Percentiles rank a stretch among this genome's conserved stretches.
These are phyloP conservation scores for Phrynocephalus versicolor DNA, from an alignment of 2,113 vertebrate genomes.

Conservation along the genomic window DNA sequence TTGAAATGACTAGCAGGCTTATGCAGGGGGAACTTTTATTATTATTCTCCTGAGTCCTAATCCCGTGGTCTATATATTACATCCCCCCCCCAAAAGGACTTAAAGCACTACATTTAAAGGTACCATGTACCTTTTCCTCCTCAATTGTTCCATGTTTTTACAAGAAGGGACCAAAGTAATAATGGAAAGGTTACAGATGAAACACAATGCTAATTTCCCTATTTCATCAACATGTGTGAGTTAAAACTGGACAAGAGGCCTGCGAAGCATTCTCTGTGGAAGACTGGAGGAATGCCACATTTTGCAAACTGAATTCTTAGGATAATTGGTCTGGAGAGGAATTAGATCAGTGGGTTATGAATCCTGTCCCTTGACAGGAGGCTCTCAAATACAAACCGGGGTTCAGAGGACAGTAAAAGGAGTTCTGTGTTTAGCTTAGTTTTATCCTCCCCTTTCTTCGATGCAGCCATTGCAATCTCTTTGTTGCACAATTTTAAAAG, in stretches of 20 bases:
- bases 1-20: too few species aligned
- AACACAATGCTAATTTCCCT: neutral
- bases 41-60: too few species aligned
- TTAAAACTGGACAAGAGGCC: neutral
- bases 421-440: neutral
- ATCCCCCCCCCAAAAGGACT: too few species aligned
- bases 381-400: too few species aligned
- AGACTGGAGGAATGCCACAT: too few species aligned
- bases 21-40: too few species aligned
- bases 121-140: neutral
- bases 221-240: neutral
- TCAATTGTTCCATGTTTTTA: neutral
- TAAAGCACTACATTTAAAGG: neutral
- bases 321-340: neutral
- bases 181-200: neutral
- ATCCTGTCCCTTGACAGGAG: neutral
- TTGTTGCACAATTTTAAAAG: neutral
- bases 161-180: neutral
- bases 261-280: neutral
- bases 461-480: neutral
- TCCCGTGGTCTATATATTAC: too few species aligned
- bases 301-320: neutral
- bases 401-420: neutral
- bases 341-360: neutral
- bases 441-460: neutral